A percentile compares a stretch with the other conserved stretches of the same genome.
These are phyloP conservation scores for Acronicta leporina DNA, from an alignment of 2,888 invertebrate genomes.

Conservation along the genomic window DNA sequence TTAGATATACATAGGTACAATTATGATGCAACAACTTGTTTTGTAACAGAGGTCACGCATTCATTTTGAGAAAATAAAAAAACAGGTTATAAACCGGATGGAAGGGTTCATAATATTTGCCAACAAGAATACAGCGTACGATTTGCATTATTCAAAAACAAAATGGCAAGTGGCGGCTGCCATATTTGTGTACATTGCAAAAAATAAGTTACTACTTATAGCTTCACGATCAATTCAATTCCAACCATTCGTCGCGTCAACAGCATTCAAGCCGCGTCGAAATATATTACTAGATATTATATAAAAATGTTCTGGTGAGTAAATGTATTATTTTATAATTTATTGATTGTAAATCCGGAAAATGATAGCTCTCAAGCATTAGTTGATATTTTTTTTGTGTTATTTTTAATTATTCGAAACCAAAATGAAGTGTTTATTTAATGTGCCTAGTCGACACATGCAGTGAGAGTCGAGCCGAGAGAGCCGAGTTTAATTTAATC, in stretches of 20 bases:
- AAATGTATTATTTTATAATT: neutral
- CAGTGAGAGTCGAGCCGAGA: too few relatives aligned
- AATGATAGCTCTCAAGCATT: too few relatives aligned
- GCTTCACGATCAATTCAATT: neutral
- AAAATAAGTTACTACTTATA: neutral
- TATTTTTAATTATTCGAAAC: too few relatives aligned
- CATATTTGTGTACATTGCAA: slow-evolving; percentile 1
- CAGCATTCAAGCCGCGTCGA: neutral
- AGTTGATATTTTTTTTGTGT: too few relatives aligned
- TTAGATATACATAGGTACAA: too few relatives aligned
- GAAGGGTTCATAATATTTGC: slow-evolving; percentile 5
- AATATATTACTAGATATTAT: neutral
- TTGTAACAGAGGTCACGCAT: slow-evolving; percentile 22
- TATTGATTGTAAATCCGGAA: too few relatives aligned
- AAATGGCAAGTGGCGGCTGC: neutral
- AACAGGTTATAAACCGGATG: neutral
- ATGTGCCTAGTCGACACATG: too few relatives aligned
- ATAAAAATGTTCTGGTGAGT: slow-evolving; percentile 25
- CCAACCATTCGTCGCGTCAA: slow-evolving; percentile 4
- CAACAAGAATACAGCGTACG: neutral
- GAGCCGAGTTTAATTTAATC: too few relatives aligned
- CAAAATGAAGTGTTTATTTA: too few relatives aligned
- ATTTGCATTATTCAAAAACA: neutral
- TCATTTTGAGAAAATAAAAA: slow-evolving; percentile 13
- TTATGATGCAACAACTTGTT: neutral